A percentile compares a stretch with the other conserved stretches of the same genome.
Conservation (phyloP, 2,888 invertebrate species). For the Cataglyphis altisquamis region DNA sequence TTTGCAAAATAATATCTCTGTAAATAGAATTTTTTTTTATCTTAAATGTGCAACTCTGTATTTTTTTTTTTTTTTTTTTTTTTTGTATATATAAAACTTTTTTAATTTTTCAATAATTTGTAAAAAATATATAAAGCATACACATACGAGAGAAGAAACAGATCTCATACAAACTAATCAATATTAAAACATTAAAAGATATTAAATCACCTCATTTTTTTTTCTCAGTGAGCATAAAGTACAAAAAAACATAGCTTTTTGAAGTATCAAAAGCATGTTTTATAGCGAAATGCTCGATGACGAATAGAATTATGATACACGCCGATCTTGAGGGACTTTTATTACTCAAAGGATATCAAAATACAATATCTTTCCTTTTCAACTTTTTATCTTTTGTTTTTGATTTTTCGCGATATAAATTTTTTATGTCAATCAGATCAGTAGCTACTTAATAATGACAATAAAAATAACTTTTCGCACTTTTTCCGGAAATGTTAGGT, state of each 20-base stretch:
- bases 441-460: slow-evolving; percentile 26
- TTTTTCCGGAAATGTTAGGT: not conserved
- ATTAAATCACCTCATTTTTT: slow-evolving; percentile 9
- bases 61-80: slow-evolving; percentile 2
- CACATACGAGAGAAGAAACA: not conserved
- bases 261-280: slow-evolving; percentile 61
- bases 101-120: not conserved
- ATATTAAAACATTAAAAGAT: slow-evolving; percentile 7
- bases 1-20: not conserved
- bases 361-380: slow-evolving; percentile 41
- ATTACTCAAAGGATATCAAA: slow-evolving; percentile 58
- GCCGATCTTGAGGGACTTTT: slow-evolving; percentile 59
- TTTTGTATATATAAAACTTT: not conserved
- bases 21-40: slow-evolving; percentile 9
- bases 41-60: not conserved
- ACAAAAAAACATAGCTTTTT: not conserved
- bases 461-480: not conserved
- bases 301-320: slow-evolving; percentile 61
- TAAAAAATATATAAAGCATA: not conserved
- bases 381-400: slow-evolving; percentile 42
- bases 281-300: slow-evolving; percentile 55
- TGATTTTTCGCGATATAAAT: slow-evolving; percentile 23
- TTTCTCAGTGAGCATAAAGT: slow-evolving; percentile 3
- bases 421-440: slow-evolving; percentile 1
- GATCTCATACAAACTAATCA: not conserved